These are phyloP conservation scores for Hycleus cichorii DNA, from an alignment of 1,140 invertebrate species.

Conservation along the genomic window DNA sequence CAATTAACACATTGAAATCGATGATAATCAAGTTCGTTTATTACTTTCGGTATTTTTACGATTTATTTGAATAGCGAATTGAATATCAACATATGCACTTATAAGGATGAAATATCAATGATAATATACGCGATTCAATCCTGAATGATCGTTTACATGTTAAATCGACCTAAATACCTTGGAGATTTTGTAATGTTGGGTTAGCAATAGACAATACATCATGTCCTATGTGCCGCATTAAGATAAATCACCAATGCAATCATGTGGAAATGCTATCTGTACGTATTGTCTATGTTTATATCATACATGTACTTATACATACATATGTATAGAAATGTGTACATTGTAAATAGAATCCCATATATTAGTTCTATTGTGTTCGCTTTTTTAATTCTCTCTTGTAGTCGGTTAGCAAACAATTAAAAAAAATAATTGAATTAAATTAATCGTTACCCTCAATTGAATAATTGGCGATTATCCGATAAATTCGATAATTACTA, in stretches of 20 bases:
- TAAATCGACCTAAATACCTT: conserved; percentile 33
- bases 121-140: conserved; percentile 7
- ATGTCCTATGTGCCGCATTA: conserved; percentile 30
- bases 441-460: conserved; percentile 11
- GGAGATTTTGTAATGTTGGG: conserved; percentile 33
- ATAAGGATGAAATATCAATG: neutral
- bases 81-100: too few relatives aligned
- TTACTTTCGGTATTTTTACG: too few relatives aligned
- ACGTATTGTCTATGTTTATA: conserved; percentile 11
- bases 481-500: too few relatives aligned
- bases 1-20: too few relatives aligned
- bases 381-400: too few relatives aligned
- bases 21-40: too few relatives aligned
- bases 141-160: conserved; percentile 15
- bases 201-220: conserved; percentile 36
- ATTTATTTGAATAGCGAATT: too few relatives aligned
- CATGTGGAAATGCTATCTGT: conserved; percentile 29
- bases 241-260: conserved; percentile 37
- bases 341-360: too few relatives aligned
- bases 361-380: too few relatives aligned
- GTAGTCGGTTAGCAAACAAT: too few relatives aligned
- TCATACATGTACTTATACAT: neutral
- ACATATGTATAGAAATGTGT: too few relatives aligned
- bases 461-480: conserved; percentile 10
- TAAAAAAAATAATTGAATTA: neutral